Conservation (phyloP, 2,797 vertebrate genomes). For the Pipistrellus nathusii region DNA sequence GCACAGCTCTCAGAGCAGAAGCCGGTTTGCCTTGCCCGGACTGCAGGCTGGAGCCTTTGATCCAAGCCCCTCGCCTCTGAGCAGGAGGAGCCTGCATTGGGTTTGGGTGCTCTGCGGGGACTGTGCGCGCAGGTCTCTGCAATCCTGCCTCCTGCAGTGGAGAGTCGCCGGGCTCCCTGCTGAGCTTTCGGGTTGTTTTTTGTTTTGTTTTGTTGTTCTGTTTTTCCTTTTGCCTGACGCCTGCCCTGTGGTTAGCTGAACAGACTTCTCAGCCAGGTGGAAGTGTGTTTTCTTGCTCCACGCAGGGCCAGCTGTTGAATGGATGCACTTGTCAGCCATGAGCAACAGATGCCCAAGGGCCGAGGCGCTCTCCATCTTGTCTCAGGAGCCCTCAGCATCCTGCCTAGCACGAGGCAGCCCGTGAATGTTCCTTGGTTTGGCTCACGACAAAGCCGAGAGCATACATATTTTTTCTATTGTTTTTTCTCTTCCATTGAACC, state of each 20-base stretch:
- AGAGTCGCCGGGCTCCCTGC: not conserved
- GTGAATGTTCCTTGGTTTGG: not conserved
- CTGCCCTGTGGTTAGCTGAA: not conserved
- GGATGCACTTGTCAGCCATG: conserved; percentile 41
- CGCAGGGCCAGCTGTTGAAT: conserved; percentile 76
- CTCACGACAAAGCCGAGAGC: not conserved
- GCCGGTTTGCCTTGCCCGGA: conserved; percentile 10
- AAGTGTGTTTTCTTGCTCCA: conserved; percentile 46
- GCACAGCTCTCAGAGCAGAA: not conserved
- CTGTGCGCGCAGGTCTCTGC: not conserved
- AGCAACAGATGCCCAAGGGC: conserved; percentile 77
- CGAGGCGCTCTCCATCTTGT: not conserved
- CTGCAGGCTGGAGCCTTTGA: not conserved
- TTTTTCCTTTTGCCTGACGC: conserved; percentile 48
- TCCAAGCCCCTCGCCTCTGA: not conserved
- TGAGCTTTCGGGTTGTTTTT: not conserved
- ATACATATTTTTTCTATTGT: not conserved
- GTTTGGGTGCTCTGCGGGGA: not conserved
- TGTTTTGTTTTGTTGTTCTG: not conserved
- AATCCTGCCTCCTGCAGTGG: not conserved
- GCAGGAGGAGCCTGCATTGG: not conserved
- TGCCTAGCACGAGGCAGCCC: not conserved
- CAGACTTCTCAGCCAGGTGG: conserved; percentile 43
- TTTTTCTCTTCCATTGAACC: not conserved
- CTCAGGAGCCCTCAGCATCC: not conserved